Evolutionary conservation across 2,888 invertebrate species (phyloP), one percentile per base, ranked within the genome.

Genomic region (Andrena flavipes): DNA sequence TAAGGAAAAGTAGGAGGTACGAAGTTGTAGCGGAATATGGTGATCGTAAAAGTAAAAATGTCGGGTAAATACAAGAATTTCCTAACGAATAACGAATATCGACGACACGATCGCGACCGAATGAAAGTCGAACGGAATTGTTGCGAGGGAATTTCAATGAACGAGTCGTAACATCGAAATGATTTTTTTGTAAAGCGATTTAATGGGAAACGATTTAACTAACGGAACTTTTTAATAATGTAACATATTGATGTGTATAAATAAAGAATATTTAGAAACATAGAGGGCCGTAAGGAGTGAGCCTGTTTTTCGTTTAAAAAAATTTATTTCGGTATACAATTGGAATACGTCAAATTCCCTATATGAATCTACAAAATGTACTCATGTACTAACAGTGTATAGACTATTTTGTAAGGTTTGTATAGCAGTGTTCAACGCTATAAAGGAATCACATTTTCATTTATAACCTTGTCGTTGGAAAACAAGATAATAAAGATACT

Each of bases 191-290:
- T 73, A 64, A 62, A 63, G 49, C 71, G 60, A 60, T 80, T 79
- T 35, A 76, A 56, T 56, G 56, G 10, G 81, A 88, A 81, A 81
- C 76, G 76, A 85, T 77, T 85, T 70, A 71, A 91, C 85, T 84
- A 87, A 91, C 85, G 82, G 88, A 81, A 86, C 84, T 91, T 90
- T 89, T 89, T 88, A 90, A 88, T 89, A 88, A 90, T 91, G 90
- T 92, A 90, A 88, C 81, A 88, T 88, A 89, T 87, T 82, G 82
- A 85, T 86, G 86, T 87, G 87, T 89, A 89, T 84, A 87, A 91
- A 91, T 88, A 90, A 91, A 91, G 68, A 42, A 85, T 84, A 67
- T 84, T 73, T 81, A 78, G 69, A 80, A 79, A 84, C 68, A 49
- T 20, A 62, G 26, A 2, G 13, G 42, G 42, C 42, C 6, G 30